Base-by-base conservation (phyloP, 2,113 vertebrate genomes). In the Cryptoleucopteryx plumbea region DNA sequence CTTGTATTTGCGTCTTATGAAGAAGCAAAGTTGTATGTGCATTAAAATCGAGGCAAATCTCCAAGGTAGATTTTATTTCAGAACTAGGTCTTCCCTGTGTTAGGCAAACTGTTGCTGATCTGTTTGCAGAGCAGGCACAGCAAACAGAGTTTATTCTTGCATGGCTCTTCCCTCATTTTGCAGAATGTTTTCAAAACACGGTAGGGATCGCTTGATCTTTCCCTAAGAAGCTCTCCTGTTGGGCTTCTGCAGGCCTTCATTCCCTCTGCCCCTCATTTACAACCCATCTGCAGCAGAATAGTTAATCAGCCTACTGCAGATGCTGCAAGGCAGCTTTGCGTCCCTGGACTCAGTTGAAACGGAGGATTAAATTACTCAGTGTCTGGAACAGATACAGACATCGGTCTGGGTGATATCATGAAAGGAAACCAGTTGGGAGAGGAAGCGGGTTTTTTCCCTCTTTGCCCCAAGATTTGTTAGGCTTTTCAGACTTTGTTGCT, bases 141-240 rank as follows among this genome's bases (percentile, higher is more conserved):
- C 6, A 67, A 52, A 48, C 8, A 18, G 31, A 26, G 36, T 45
- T 67, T 36, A 45, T 56, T 63, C 42, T 56, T 50, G 45, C 38
- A 11, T 3, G 23, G 61, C 40, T 85, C n/a, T 88, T 43, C 62
- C 31, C 19, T 75, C 32, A 4, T n/a, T n/a, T 45, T 73, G 40
- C 86, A 52, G 36, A 84, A 8, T n/a, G 47, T 40, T 82, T 90
- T 48, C 50, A 48, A 56, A 83, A 40, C 0, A 2, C 3, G 3
- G 25, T 6, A 38, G 31, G 0, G 9, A 32, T 25, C 1, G 0
- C 36, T 62, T 22, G 31, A 26, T 34, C 13, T 65, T 50, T 29
- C 47, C 20, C 13, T 21, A 5, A 3, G n/a, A 21, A 52, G 26
- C 25, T 80, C n/a, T 75, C 21, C 32, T 45, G 18, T 1, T 36